Evolutionary conservation across 2,797 vertebrate genomes (phyloP), one percentile per base, ranked within the genome.

Genomic region (Paguma larvata): DNA sequence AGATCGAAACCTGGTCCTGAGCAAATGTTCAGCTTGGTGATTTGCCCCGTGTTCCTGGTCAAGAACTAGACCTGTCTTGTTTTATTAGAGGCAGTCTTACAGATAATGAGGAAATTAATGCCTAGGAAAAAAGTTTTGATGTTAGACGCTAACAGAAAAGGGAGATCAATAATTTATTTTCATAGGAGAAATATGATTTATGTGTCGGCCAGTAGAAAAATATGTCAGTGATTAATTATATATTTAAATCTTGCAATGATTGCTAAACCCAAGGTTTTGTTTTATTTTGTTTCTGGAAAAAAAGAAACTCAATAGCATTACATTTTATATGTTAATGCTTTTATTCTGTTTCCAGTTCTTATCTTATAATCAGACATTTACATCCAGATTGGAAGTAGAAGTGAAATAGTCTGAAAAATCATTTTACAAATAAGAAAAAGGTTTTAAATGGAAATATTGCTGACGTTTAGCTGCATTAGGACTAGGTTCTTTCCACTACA

Each of bases 201-300:
- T 32, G 1, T 91, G n/a, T 88, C 91, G 83, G 11, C 1, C 63
- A 2, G 11, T 92, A 79, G 27, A 59, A 85, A 85, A 96, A 56
- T 1, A 87, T 85, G 23, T 15, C 79, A 44, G 30, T 93, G 83
- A 95, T 83, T 18, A 62, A 25, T 56, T 89, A 34, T 70, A 27
- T 68, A 38, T 83, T 92, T 85, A 59, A 88, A 68, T 21, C 79
- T 86, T 72, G 90, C 2, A 89, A 41, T 95, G 27, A 56, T 94
- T 63, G 19, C 11, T 85, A n/a, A 92, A 62, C 1, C 18, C 30
- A 75, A 53, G 18, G 0, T 23, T 16, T 25, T 5, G 23, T 68
- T 62, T 12, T 67, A 18, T 41, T 85, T 27, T 78, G 68, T 75
- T 30, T 80, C 8, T 44, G 51, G 30, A 5, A 18, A 38, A 83